These are phyloP conservation scores for Styela clava DNA, from an alignment of 23 tunicate genomes.

Conservation along the genomic window DNA sequence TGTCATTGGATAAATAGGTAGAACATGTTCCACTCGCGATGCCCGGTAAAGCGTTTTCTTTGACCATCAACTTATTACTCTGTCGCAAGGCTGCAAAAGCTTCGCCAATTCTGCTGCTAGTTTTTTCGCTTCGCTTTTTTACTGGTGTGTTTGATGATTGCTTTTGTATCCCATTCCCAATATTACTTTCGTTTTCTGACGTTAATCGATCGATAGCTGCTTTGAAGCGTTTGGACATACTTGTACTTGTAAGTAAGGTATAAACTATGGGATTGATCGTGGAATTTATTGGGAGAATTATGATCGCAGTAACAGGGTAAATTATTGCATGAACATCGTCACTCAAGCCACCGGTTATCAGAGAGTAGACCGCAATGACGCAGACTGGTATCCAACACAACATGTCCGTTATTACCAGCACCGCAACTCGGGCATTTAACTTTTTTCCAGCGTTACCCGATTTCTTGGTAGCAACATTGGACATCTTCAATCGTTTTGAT, in stretches of 20 bases:
- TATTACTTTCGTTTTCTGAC: background rate
- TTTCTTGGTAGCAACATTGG: background rate
- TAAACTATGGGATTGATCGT: conserved; percentile 1
- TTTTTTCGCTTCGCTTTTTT: background rate
- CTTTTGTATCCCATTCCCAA: background rate
- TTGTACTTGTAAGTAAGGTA: conserved; percentile 1
- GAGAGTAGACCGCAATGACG: background rate
- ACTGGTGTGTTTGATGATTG: background rate
- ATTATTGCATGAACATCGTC: background rate
- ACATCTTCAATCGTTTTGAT: background rate
- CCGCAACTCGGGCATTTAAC: background rate
- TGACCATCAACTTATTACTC: background rate
- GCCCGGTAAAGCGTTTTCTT: background rate
- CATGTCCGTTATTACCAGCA: conserved; percentile 9
- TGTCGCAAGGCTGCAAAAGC: background rate
- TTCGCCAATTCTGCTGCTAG: background rate
- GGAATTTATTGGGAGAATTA: conserved; percentile 7
- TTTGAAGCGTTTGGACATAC: background rate
- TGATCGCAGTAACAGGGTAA: conserved; percentile 6
- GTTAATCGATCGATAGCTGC: background rate
- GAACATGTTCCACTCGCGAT: background rate
- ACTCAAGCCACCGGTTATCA: background rate
- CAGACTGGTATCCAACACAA: conserved; percentile 7
- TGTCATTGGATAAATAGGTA: background rate
- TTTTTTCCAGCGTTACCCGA: background rate